These are phyloP conservation scores for Bujurquina vittata DNA, from an alignment of 2,113 vertebrate species.

Conservation along the genomic window DNA sequence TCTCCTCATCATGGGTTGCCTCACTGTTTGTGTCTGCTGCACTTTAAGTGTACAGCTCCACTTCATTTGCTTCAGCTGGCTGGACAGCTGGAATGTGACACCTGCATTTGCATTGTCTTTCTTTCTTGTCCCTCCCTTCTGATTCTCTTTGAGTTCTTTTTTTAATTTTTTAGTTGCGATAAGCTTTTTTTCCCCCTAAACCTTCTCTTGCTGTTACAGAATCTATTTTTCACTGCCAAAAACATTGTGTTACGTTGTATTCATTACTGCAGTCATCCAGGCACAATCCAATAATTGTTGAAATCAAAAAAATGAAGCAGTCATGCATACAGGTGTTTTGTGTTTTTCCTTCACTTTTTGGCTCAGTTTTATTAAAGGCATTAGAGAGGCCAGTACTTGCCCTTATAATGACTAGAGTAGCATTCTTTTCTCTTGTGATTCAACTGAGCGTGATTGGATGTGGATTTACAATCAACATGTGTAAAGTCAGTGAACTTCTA, in stretches of 20 bases:
- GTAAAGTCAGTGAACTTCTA: slow-evolving; percentile 9
- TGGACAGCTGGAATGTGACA: slow-evolving; percentile 48
- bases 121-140: background rate
- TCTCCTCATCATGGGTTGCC: background rate
- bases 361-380: background rate
- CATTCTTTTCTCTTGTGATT: background rate
- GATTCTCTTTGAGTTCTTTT: background rate
- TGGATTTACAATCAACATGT: background rate
- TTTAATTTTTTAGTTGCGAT: background rate
- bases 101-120: background rate
- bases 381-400: background rate
- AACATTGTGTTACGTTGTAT: background rate
- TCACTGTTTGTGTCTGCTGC: slow-evolving; percentile 9
- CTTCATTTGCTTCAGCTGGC: slow-evolving; percentile 15
- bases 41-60: slow-evolving; percentile 13
- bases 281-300: slow-evolving; percentile 18
- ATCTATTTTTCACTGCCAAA: background rate
- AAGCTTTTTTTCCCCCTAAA: background rate
- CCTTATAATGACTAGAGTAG: background rate
- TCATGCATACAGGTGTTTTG: slow-evolving; percentile 19
- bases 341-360: background rate
- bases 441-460: background rate
- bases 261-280: slow-evolving; percentile 9
- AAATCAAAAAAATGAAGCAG: slow-evolving; percentile 46
- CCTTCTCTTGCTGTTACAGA: background rate